Conservation (phyloP, 2,888 invertebrate species). For the Platycheirus albimanus region DNA sequence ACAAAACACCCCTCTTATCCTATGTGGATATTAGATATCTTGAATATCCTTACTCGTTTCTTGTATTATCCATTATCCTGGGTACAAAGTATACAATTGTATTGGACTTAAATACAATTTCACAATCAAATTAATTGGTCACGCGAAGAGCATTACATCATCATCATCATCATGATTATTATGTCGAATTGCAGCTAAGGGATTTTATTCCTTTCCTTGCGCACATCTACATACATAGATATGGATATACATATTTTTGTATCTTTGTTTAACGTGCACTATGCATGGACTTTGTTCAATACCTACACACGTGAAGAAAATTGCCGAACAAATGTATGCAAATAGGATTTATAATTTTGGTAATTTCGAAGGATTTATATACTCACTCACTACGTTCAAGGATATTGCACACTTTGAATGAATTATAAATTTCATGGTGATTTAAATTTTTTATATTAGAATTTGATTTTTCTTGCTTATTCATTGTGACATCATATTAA, state of each 20-base stretch:
- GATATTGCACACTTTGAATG: constrained; percentile 66
- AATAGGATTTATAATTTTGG: constrained; percentile 67
- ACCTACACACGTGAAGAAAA: constrained; percentile 6
- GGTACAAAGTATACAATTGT: constrained; percentile 74
- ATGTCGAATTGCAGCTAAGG: constrained; percentile 35
- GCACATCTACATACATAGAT: too few species aligned
- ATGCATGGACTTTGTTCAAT: constrained; percentile 28
- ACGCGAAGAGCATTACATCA: constrained; percentile 80
- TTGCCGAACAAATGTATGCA: constrained; percentile 71
- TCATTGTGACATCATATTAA: constrained; percentile 5
- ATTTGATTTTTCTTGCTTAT: constrained; percentile 7
- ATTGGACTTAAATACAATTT: constrained; percentile 82
- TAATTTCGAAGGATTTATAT: constrained; percentile 64
- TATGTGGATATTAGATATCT: not conserved
- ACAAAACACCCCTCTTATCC: constrained; percentile 36
- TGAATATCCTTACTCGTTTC: constrained; percentile 30
- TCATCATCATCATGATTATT: constrained; percentile 75
- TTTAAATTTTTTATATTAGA: constrained; percentile 38
- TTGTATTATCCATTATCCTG: not conserved
- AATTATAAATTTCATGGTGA: constrained; percentile 65
- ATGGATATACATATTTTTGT: not conserved
- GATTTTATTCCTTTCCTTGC: constrained; percentile 18
- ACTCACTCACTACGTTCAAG: constrained; percentile 4
- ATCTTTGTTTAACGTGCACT: not conserved
- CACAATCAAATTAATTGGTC: constrained; percentile 83